Evolutionary conservation across 1,140 invertebrate genomes (phyloP).

Genomic region (Probaryconus sp.): DNA sequence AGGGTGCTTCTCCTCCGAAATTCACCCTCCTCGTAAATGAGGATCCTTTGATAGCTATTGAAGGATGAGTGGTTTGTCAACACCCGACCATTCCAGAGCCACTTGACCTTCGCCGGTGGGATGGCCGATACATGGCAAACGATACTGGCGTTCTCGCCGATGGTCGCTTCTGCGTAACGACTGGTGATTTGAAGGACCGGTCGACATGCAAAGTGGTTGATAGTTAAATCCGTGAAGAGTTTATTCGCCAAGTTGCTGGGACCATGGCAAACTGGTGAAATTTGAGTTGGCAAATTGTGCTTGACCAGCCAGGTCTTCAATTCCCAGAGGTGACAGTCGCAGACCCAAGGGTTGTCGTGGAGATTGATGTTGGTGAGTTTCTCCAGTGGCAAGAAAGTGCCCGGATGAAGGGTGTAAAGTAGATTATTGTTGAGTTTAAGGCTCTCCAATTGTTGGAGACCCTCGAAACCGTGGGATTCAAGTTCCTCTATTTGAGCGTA

Average conservation of each 20-base stretch:
- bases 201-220: slow-evolving; percentile 92
- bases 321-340: slow-evolving; percentile 90
- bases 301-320: slow-evolving; percentile 90
- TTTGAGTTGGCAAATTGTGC: slow-evolving; percentile 88
- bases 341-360: slow-evolving; percentile 94
- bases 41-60: slow-evolving; percentile 88
- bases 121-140: slow-evolving; percentile 88
- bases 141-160: slow-evolving; percentile 91
- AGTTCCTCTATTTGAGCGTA: slow-evolving; percentile 88
- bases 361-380: slow-evolving; percentile 90
- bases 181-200: slow-evolving; percentile 88
- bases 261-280: slow-evolving; percentile 86
- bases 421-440: slow-evolving; percentile 90
- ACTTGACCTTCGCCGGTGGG: slow-evolving; percentile 89
- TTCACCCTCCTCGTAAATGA: slow-evolving; percentile 87
- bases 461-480: slow-evolving; percentile 87
- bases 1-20: slow-evolving; percentile 86
- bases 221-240: slow-evolving; percentile 85
- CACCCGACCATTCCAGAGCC: slow-evolving; percentile 91
- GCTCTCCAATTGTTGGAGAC: slow-evolving; percentile 86
- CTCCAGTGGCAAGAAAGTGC: slow-evolving; percentile 85
- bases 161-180: slow-evolving; percentile 86
- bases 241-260: slow-evolving; percentile 83
- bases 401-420: slow-evolving; percentile 84
- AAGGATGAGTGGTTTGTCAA: slow-evolving; percentile 89